These are phyloP conservation scores for Podarcis siculus DNA, from an alignment of 2,797 vertebrate species.

Conservation along the genomic window DNA sequence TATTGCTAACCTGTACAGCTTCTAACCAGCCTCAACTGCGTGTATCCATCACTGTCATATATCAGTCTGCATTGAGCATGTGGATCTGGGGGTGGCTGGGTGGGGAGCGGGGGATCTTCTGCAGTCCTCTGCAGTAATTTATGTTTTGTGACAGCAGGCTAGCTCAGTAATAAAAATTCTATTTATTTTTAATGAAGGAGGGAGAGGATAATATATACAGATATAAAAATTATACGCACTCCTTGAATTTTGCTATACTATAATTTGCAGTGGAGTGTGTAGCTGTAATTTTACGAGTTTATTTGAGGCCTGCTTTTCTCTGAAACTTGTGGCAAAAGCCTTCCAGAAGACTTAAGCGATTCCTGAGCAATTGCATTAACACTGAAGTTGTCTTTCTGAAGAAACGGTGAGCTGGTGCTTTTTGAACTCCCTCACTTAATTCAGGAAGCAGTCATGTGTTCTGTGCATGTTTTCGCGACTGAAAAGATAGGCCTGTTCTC, in stretches of 20 bases:
- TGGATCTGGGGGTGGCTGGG: not conserved
- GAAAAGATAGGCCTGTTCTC: not conserved
- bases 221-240: not conserved
- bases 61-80: not conserved
- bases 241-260: accelerated
- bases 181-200: slow-evolving; percentile 43
- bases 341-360: not conserved
- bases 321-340: not conserved
- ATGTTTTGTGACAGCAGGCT: not conserved
- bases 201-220: not conserved
- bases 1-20: slow-evolving; percentile 1
- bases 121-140: not conserved
- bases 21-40: not conserved
- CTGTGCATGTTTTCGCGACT: not conserved
- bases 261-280: not conserved
- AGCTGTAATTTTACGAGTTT: slow-evolving; percentile 14
- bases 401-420: not conserved
- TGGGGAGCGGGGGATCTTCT: not conserved
- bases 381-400: not conserved
- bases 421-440: not conserved
- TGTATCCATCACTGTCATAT: not conserved
- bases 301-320: not conserved
- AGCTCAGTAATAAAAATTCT: slow-evolving; percentile 23
- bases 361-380: not conserved
- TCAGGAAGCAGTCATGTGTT: not conserved